Evolutionary conservation across 2,797 vertebrate genomes (phyloP).

Genomic region (Babyrousa celebensis): DNA sequence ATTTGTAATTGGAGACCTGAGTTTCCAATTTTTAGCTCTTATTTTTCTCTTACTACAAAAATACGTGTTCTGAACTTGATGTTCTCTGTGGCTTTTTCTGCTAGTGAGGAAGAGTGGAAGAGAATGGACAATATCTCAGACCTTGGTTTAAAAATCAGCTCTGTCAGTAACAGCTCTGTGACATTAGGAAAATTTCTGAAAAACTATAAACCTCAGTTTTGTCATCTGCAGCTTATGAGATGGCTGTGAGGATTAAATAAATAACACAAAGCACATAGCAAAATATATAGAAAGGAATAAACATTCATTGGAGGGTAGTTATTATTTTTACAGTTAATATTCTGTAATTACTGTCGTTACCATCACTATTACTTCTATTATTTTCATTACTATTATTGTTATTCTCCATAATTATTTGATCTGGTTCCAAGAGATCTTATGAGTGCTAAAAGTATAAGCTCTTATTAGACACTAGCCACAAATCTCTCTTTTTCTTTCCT

Average conservation of each 20-base stretch:
- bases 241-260: not conserved
- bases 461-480: not conserved
- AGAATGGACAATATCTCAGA: not conserved
- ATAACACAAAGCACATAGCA: not conserved
- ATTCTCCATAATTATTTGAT: not conserved
- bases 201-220: not conserved
- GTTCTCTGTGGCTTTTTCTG: not conserved
- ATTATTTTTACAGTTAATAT: not conserved
- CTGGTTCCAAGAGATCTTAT: not conserved
- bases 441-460: not conserved
- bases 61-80: not conserved
- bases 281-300: not conserved
- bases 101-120: not conserved
- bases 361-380: not conserved
- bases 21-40: not conserved
- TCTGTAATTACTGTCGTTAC: not conserved
- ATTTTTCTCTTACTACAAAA: not conserved
- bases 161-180: not conserved
- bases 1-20: not conserved
- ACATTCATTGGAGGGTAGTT: not conserved
- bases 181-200: not conserved
- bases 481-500: not conserved
- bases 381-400: not conserved
- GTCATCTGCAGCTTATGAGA: not conserved
- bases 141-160: not conserved